Evolutionary conservation across 64 coral and sea anemone species (phyloP).

Genomic region (Anthopleura sola): DNA sequence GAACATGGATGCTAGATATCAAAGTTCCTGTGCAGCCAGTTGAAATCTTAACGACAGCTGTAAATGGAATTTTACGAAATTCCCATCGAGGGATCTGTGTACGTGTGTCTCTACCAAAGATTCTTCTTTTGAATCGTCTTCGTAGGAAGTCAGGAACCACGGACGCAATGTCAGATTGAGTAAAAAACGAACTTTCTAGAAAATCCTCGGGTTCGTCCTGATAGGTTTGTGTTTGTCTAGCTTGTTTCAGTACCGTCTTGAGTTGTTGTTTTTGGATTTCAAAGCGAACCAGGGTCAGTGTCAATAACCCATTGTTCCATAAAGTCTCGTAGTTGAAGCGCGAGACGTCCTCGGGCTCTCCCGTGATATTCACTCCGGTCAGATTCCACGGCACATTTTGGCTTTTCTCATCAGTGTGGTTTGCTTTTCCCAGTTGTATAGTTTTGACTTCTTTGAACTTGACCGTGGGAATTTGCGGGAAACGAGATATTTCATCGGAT

Average conservation of each 20-base stretch:
- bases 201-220: neutral
- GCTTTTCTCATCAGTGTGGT: neutral
- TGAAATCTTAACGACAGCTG: conserved; percentile 53
- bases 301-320: conserved; percentile 51
- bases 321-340: conserved; percentile 61
- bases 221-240: neutral
- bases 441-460: conserved; percentile 40
- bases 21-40: conserved; percentile 80
- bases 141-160: neutral
- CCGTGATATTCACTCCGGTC: neutral
- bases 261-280: conserved; percentile 1
- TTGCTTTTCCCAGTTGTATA: conserved; percentile 14
- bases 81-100: conserved; percentile 12
- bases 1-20: conserved; percentile 60
- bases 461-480: neutral
- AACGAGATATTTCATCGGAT: neutral
- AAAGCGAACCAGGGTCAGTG: conserved; percentile 44
- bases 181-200: neutral
- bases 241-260: neutral
- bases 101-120: conserved; percentile 70
- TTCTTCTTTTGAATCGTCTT: conserved; percentile 7
- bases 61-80: conserved; percentile 48
- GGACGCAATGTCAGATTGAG: conserved; percentile 3
- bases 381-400: neutral
- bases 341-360: neutral